Evolutionary conservation across 2,888 invertebrate genomes (phyloP), one percentile per base, ranked within the genome.

Genomic region (Acleris holmiana): DNA sequence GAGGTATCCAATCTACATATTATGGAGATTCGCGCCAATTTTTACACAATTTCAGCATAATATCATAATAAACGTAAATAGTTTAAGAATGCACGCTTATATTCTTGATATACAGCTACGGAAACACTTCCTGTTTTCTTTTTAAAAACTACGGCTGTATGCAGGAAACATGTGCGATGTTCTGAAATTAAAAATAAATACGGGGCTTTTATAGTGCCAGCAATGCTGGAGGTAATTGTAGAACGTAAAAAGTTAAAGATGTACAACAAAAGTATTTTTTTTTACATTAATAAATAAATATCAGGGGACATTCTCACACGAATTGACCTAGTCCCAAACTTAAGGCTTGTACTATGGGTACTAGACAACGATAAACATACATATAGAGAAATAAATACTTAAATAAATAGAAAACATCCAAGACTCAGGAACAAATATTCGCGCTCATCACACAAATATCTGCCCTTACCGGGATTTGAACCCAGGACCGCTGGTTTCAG

Each of bases 1-100:
- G 25, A 69, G 69, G 69, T 71, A 69, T 74, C 67, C 74, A 80
- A 85, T 86, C 81, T 84, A 71, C 85, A 87, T 87, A 84, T 69
- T 84, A 87, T 87, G 86, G 73, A 83, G 80, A 86, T 86, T 76
- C 61, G 61, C 69, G 71, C 67, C 61, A 61, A 68, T 67, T 68
- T 69, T 67, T 69, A 63, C 56, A 59, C 55, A 59, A 54, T 40
- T 44, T 61, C 58, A 65, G 61, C 64, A 68, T 68, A 65, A 66
- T 68, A 61, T 61, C 65, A 58, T 64, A 64, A 64, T 59, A 64
- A 63, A 58, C 50, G 47, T 63, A 64, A 48, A 55, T 55, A 48
- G 54, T 48, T 61, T 61, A 57, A 57, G 41, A 56, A 65, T 48
- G 48, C 48, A 53, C 41, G 25, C 65, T 23, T 49, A 60, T 60